phyloP scores from a whole-genome alignment of 2,113 vertebrate genomes.

The Hyla sarda region DNA sequence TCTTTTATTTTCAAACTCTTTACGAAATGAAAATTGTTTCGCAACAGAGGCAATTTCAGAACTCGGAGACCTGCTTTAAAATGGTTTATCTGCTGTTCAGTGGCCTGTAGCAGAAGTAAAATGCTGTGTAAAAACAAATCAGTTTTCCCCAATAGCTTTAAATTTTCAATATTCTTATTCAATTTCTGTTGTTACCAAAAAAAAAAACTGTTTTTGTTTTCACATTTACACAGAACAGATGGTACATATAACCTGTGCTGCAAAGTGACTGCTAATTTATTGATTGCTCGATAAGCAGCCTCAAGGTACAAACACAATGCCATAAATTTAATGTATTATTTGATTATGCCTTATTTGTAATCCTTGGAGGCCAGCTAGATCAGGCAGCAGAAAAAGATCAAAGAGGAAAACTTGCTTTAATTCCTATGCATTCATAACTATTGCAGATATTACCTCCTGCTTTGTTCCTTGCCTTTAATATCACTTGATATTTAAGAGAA shows the following conservation, averaged over 20 bases:
- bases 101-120: neutral
- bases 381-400: neutral
- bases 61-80: too few relatives aligned
- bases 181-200: neutral
- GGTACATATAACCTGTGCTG: constrained; percentile 27
- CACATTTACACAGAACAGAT: constrained; percentile 43
- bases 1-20: too few relatives aligned
- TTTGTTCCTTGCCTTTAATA: constrained; percentile 11
- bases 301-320: constrained; percentile 26
- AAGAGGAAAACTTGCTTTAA: constrained; percentile 6
- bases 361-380: constrained; percentile 23
- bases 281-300: constrained; percentile 39
- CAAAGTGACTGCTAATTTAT: constrained; percentile 33
- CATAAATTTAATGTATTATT: constrained; percentile 38
- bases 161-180: neutral
- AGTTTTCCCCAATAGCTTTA: neutral
- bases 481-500: constrained; percentile 11
- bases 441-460: constrained; percentile 11
- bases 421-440: neutral
- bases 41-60: too few relatives aligned
- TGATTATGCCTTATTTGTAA: constrained; percentile 45
- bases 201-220: constrained; percentile 20
- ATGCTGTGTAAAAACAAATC: neutral
- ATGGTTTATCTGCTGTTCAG: too few relatives aligned
- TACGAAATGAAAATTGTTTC: too few relatives aligned